A percentile compares a stretch with the other conserved stretches of the same genome.
Evolutionary conservation across 2,888 invertebrate species (phyloP).

Genomic region (Timema cristinae): DNA sequence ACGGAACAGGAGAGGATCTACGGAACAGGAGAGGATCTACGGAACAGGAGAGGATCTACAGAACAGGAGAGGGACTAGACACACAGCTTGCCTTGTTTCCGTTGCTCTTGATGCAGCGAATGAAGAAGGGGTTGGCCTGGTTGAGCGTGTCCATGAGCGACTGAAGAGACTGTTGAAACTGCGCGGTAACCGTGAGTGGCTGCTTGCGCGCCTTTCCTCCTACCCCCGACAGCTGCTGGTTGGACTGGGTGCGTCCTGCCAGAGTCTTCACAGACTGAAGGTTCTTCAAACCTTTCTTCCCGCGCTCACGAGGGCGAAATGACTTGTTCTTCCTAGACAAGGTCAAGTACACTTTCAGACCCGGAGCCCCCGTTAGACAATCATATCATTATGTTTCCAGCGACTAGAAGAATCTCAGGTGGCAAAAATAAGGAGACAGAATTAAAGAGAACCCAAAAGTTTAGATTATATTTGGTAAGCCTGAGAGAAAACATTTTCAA

Average conservation of each 20-base stretch:
- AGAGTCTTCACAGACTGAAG: constrained; percentile 88
- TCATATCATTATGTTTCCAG: neutral
- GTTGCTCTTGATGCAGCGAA: constrained; percentile 94
- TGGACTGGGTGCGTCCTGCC: constrained; percentile 68
- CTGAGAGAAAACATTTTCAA: too few species aligned
- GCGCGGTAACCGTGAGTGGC: constrained; percentile 89
- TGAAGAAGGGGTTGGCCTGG: constrained; percentile 81
- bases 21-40: too few species aligned
- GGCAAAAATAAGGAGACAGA: neutral
- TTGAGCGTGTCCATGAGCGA: constrained; percentile 91
- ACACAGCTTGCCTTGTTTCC: constrained; percentile 65
- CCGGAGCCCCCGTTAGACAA: constrained; percentile 14
- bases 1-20: too few species aligned
- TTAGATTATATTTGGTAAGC: neutral
- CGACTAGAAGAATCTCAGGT: neutral
- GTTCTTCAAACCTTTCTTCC: constrained; percentile 85
- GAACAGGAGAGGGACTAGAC: neutral
- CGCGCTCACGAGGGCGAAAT: constrained; percentile 79
- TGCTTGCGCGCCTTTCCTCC: constrained; percentile 64
- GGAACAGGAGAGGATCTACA: neutral
- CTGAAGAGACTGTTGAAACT: constrained; percentile 90
- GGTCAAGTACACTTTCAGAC: neutral
- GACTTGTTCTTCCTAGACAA: constrained; percentile 83
- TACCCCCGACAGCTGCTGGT: constrained; percentile 45
- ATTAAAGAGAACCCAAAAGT: neutral